A percentile compares a stretch with the other conserved stretches of the same genome.
phyloP scores from a whole-genome alignment of 2,888 invertebrate species.

The Himalopsyche anomala region DNA sequence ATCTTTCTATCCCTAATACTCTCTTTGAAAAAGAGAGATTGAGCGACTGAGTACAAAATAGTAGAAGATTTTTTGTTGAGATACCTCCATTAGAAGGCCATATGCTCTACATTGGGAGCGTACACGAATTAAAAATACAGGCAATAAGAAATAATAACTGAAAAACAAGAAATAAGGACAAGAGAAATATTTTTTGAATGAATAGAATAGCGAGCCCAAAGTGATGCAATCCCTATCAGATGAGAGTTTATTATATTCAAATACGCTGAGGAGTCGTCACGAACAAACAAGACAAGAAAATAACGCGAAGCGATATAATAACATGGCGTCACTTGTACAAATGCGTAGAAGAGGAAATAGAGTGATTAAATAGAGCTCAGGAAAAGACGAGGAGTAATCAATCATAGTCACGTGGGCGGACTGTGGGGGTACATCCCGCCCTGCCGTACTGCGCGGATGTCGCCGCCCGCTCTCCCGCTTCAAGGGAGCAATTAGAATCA shows the following conservation, averaged over 20 bases:
- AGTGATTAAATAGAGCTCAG: constrained; percentile 80
- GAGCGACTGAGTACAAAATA: too few species aligned
- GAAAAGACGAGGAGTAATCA: constrained; percentile 78
- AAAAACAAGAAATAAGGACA: too few species aligned
- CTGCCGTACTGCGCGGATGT: constrained; percentile 65
- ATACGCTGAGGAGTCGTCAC: constrained; percentile 54
- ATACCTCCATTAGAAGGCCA: too few species aligned
- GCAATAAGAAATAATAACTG: too few species aligned
- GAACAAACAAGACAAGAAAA: constrained; percentile 61
- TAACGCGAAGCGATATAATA: constrained; percentile 63
- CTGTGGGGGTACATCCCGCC: constrained; percentile 69
- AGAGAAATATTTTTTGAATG: too few species aligned
- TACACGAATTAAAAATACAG: too few species aligned
- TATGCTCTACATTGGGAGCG: too few species aligned
- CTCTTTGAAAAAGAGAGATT: too few species aligned
- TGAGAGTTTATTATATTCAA: constrained; percentile 57
- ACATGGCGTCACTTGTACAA: constrained; percentile 66
- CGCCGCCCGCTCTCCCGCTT: constrained; percentile 68
- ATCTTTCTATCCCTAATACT: too few species aligned
- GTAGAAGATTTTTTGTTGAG: too few species aligned
- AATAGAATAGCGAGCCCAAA: background rate
- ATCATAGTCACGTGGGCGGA: constrained; percentile 72
- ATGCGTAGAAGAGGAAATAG: constrained; percentile 79
- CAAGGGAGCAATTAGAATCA: constrained; percentile 78
- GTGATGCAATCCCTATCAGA: background rate